Base-by-base conservation (phyloP, 2,797 vertebrate species). In the Capromys pilorides region DNA sequence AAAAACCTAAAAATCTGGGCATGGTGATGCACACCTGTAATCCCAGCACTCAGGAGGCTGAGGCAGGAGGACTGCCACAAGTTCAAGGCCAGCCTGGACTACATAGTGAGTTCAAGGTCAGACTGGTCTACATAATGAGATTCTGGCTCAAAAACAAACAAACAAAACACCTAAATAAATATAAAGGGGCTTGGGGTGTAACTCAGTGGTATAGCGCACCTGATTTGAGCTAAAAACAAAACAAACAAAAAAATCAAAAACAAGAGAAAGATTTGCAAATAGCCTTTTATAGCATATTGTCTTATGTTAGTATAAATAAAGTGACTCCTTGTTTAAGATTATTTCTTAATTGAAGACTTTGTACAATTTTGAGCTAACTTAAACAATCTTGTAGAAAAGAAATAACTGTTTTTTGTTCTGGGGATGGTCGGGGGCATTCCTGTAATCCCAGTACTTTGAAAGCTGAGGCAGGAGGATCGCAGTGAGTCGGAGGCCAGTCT, bases 331-430 rank as follows among this genome's bases (percentile, higher is more conserved):
- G 57, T 41, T 62, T 62, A 69, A 82, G 57, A 62, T 41, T 61
- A 81, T 81, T 82, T 41, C 80, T 82, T 82, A 61, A 62, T 69
- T 69, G 66, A 31, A 69, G n/a, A 6, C 57, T 75, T 69, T 78
- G 8, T 71, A 82, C 71, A 71, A 62, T 93, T 90, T 89, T 88
- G 57, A 77, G 41, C 45, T 91, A 16, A 86, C 12, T 75, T 51
- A 81, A 71, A 31, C 4, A 81, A 33, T 57, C 61, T 86, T 83
- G 45, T 12, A 75, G 59, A 80, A 86, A 90, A 94, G 22, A 89
- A 85, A 77, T 33, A 67, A 69, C 33, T 67, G 18, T 69, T 33
- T 66, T 33, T 69, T n/a, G 19, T 69, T 16, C 66, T 69, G 18
- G 66, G 66, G 6, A 69, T 69, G 5, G 66, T 69, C 45, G 8